Conservation (phyloP, 2,113 vertebrate species). For the Maccullochella peelii region DNA sequence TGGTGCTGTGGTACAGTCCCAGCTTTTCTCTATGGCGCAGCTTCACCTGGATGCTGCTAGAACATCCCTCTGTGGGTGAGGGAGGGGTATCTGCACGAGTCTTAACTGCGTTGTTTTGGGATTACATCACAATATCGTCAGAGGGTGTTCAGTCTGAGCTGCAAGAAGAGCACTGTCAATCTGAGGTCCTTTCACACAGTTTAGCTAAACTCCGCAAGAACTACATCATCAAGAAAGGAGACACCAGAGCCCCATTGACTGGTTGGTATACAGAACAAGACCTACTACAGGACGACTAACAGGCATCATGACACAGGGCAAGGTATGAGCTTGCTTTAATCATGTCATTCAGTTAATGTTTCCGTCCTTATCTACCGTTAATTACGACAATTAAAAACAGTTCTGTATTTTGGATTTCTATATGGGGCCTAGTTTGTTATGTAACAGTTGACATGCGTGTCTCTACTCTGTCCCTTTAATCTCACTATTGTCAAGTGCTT, state of each 20-base stretch:
- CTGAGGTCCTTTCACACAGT: background rate
- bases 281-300: constrained; percentile 7
- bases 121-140: constrained; percentile 68
- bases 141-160: constrained; percentile 47
- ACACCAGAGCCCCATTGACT: constrained; percentile 20
- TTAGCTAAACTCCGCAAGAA: constrained; percentile 10
- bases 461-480: background rate
- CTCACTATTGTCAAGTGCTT: background rate
- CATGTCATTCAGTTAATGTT: background rate
- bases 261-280: constrained; percentile 8
- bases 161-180: constrained; percentile 15
- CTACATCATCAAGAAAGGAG: background rate
- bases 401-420: background rate
- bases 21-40: constrained; percentile 53
- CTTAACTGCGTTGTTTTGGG: constrained; percentile 57
- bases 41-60: constrained; percentile 80
- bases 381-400: background rate
- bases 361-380: background rate
- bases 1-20: constrained; percentile 73
- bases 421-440: constrained; percentile 5
- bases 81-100: constrained; percentile 63
- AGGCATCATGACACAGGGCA: constrained; percentile 92
- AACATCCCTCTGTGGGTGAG: constrained; percentile 69
- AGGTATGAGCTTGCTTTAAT: constrained; percentile 84
- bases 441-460: background rate